These are phyloP conservation scores for Thaumetopoea pityocampa DNA, from an alignment of 1,140 invertebrate genomes.

Conservation along the genomic window DNA sequence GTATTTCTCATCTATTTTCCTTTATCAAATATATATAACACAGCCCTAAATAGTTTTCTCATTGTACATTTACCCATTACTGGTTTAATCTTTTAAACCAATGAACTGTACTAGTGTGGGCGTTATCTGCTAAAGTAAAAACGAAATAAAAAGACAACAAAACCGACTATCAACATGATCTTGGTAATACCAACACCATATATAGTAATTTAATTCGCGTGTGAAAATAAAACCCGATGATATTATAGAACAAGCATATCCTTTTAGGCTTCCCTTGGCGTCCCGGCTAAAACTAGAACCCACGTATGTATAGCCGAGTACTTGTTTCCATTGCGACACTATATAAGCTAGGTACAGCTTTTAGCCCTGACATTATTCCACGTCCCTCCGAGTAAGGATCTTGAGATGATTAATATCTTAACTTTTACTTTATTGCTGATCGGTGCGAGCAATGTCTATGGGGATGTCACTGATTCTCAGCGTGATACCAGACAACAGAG, in stretches of 20 bases:
- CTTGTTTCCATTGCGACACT: slow-evolving; percentile 44
- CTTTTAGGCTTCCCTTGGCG: slow-evolving; percentile 54
- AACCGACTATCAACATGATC: too few relatives aligned
- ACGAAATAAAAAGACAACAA: neutral
- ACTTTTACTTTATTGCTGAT: slow-evolving; percentile 28
- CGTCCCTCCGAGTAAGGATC: slow-evolving; percentile 26
- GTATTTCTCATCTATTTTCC: too few relatives aligned
- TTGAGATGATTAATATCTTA: slow-evolving; percentile 37
- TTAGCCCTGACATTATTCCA: slow-evolving; percentile 66
- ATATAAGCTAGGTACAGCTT: slow-evolving; percentile 63
- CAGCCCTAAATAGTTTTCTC: too few relatives aligned
- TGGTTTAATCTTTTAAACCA: too few relatives aligned
- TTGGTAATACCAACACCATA: too few relatives aligned
- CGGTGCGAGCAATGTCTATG: slow-evolving; percentile 10
- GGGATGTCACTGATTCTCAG: neutral
- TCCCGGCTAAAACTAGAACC: slow-evolving; percentile 50
- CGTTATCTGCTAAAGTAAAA: too few relatives aligned
- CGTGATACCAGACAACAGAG: slow-evolving; percentile 18
- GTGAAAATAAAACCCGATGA: slow-evolving; percentile 6
- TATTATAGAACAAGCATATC: slow-evolving; percentile 39
- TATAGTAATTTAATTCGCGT: too few relatives aligned
- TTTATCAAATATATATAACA: too few relatives aligned
- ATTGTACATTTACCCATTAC: too few relatives aligned
- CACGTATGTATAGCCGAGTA: slow-evolving; percentile 52
- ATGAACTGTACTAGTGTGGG: too few relatives aligned